Conservation (phyloP, 2,113 vertebrate species). For the human region GRCh38 chr6:142369001-142369500, state of each 20-base stretch:
- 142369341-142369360: background rate
- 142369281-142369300: conserved; percentile 17
- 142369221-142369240: background rate
- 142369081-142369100: background rate
- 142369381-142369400: background rate
- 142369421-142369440: background rate
- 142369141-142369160: background rate
- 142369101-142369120: background rate
- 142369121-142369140: background rate
- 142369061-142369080: background rate
- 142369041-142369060: background rate
- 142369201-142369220: background rate
- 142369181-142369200: background rate
- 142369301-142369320: background rate
- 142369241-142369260: background rate
- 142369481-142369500: background rate
- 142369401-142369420: background rate
- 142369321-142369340: background rate
- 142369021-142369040: conserved; percentile 12
- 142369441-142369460: background rate
- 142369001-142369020: background rate
- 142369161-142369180: background rate
- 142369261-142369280: background rate
- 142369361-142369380: background rate
- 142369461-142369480: background rate